phyloP scores from a whole-genome alignment of 2,888 invertebrate species.

The Hartigia nigra region DNA sequence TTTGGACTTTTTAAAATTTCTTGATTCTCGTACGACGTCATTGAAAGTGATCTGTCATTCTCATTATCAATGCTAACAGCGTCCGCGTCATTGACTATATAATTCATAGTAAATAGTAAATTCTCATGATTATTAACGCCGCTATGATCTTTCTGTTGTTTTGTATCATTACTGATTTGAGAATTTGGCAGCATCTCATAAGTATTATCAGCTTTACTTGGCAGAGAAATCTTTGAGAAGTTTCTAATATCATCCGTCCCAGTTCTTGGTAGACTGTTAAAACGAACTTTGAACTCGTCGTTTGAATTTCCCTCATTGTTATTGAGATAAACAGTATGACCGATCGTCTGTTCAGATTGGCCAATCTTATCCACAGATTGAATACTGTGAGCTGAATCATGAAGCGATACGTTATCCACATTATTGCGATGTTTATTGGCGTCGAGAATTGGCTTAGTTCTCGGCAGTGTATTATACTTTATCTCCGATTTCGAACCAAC shows the following conservation, averaged over 20 bases:
- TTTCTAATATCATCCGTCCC: not conserved
- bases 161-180: not conserved
- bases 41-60: not conserved
- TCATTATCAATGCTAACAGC: not conserved
- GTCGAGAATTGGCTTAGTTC: not conserved
- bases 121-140: not conserved
- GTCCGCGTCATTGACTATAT: not conserved
- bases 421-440: not conserved
- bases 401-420: not conserved
- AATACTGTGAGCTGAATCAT: not conserved
- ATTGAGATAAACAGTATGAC: not conserved
- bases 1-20: not conserved
- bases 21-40: not conserved
- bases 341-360: not conserved
- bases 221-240: not conserved
- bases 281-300: not conserved
- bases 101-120: not conserved
- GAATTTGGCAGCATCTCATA: not conserved
- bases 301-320: not conserved
- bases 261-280: not conserved
- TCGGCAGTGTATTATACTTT: not conserved
- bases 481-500: not conserved
- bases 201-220: constrained; percentile 1
- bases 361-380: not conserved
- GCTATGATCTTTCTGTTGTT: not conserved